Conservation (phyloP, 1,140 invertebrate genomes). For the Nasonia giraulti region DNA sequence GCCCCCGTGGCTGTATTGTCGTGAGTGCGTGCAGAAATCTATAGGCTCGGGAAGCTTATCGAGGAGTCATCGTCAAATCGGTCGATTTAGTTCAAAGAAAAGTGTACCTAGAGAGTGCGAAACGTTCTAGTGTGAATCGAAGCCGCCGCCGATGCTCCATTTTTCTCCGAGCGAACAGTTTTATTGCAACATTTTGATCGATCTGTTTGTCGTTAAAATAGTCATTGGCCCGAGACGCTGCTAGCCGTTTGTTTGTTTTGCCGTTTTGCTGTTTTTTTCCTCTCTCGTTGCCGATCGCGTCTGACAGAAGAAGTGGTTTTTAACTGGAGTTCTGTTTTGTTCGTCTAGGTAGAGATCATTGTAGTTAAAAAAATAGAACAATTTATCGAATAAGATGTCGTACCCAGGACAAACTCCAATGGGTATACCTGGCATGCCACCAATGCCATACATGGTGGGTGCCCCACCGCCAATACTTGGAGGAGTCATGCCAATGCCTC, state of each 20-base stretch:
- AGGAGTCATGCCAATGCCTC: conserved; percentile 73
- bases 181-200: background rate
- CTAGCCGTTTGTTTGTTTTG: background rate
- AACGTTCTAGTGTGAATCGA: background rate
- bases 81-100: background rate
- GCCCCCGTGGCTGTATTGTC: background rate
- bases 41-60: background rate
- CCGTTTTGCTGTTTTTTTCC: background rate
- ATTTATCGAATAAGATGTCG: conserved; percentile 62
- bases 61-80: background rate
- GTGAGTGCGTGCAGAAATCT: background rate
- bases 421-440: conserved; percentile 73
- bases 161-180: background rate
- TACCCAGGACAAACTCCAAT: conserved; percentile 73
- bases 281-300: background rate
- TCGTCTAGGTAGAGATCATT: conserved; percentile 21
- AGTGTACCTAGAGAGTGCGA: background rate
- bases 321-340: background rate
- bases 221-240: background rate
- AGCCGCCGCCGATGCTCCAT: background rate
- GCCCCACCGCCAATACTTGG: conserved; percentile 72
- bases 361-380: background rate
- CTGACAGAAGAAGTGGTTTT: background rate
- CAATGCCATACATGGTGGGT: conserved; percentile 73
- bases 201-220: background rate